Base-by-base conservation (phyloP, 2,888 invertebrate species). In the Volucella zonaria region DNA sequence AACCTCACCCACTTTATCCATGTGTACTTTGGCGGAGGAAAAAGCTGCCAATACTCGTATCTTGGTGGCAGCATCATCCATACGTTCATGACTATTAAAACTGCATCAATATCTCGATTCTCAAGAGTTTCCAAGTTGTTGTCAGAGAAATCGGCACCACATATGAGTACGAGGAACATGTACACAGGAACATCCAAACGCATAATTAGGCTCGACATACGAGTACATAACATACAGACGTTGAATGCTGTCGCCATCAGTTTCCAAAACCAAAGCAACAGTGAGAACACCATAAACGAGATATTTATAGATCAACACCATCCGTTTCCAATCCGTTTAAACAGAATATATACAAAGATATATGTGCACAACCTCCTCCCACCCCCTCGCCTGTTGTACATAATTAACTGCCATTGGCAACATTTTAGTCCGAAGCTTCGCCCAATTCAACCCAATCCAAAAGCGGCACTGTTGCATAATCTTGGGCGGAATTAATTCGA, bases 241-340 rank as follows among this genome's bases (percentile, higher is more conserved):
- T 67, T 45, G 45, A 58, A 54, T 23, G 15, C 51, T 38, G 58
- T 51, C 56, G 61, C 75, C 80, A 67, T 79, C 76, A 82, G 70
- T 78, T 78, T 38, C 10, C 11, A 43, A 12, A 61, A 52, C 42
- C 70, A 56, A 52, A 68, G 85, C 81, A 85, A 85, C 85, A 81
- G 80, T 64, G 81, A 77, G 76, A 73, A 85, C 80, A 85, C 71
- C 75, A 76, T 79, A 76, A 76, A 73, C 76, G 73, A 52, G 85
- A 81, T 85, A 81, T 85, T 81, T 81, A 85, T 85, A 81, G 85
- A 85, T 85, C 79, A 83, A 80, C 79, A 83, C 67, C 74, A 83
- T 82, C 79, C 68, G 83, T 58, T 79, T 74, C 38, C 47, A 64
- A 79, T 78, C 78, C 70, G 43, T 45, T 54, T 18, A 40, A 15